These are phyloP conservation scores for Pelobates fuscus DNA, from an alignment of 2,113 vertebrate species.

Conservation along the genomic window DNA sequence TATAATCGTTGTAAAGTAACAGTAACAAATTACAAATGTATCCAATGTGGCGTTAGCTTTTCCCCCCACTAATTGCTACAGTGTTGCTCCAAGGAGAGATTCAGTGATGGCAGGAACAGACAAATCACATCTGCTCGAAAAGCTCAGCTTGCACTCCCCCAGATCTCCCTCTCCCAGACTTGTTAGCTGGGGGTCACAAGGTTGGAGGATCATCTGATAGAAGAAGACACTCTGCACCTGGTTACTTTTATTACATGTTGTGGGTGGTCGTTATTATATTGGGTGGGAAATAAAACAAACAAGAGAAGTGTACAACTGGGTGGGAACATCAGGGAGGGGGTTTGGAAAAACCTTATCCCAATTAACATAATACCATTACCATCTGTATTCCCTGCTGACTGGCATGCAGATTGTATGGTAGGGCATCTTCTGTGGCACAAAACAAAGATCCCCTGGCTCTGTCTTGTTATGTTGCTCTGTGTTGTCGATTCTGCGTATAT, in stretches of 20 bases:
- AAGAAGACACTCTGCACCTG: conserved; percentile 11
- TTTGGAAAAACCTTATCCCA: not conserved
- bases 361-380: not conserved
- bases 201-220: conserved; percentile 7
- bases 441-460: too few species aligned
- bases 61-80: too few species aligned
- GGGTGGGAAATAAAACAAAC: conserved; percentile 25
- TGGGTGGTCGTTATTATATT: conserved; percentile 31
- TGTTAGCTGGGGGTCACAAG: conserved; percentile 23
- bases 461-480: too few species aligned
- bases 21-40: too few species aligned
- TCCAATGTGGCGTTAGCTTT: too few species aligned
- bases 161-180: conserved; percentile 10
- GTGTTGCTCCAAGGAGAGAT: not conserved
- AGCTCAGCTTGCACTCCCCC: not conserved
- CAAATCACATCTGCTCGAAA: conserved; percentile 8
- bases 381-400: conserved; percentile 14
- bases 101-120: not conserved
- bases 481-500: too few species aligned
- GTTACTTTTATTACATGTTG: conserved; percentile 18
- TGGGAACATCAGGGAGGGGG: not conserved
- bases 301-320: not conserved
- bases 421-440: too few species aligned
- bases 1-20: too few species aligned
- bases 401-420: too few species aligned